Percentiles rank a stretch among this genome's conserved stretches.
These are phyloP conservation scores for Cotesia chilonis DNA, from an alignment of 1,140 invertebrate species.

Conservation along the genomic window DNA sequence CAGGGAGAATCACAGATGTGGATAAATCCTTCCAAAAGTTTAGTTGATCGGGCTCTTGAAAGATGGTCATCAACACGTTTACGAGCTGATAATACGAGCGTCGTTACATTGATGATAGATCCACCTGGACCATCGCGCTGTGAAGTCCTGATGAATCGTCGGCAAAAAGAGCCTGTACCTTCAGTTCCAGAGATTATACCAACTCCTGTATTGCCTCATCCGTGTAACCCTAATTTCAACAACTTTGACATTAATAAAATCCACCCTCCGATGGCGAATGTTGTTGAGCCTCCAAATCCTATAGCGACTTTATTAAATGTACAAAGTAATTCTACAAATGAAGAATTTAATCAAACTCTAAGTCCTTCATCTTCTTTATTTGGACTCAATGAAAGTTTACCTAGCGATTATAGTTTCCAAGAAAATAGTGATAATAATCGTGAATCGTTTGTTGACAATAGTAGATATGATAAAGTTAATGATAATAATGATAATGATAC, in stretches of 20 bases:
- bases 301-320: too few species aligned
- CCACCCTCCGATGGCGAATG: too few species aligned
- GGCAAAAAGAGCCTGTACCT: conserved; percentile 45
- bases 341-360: too few species aligned
- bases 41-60: conserved; percentile 88
- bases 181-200: conserved; percentile 28
- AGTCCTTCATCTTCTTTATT: too few species aligned
- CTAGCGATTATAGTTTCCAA: too few species aligned
- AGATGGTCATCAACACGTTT: conserved; percentile 81
- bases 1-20: conserved; percentile 67
- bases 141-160: conserved; percentile 61
- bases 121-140: conserved; percentile 83
- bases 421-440: too few species aligned
- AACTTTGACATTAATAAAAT: background rate
- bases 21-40: conserved; percentile 89
- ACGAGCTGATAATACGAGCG: conserved; percentile 94
- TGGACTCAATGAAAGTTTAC: too few species aligned
- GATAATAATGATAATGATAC: background rate
- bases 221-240: background rate
- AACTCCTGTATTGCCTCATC: background rate
- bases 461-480: conserved; percentile 14
- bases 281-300: too few species aligned
- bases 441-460: background rate
- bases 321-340: too few species aligned
- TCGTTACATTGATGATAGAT: conserved; percentile 92